These are phyloP conservation scores for Rhamnusium bicolor DNA, from an alignment of 2,888 invertebrate species.

Conservation along the genomic window DNA sequence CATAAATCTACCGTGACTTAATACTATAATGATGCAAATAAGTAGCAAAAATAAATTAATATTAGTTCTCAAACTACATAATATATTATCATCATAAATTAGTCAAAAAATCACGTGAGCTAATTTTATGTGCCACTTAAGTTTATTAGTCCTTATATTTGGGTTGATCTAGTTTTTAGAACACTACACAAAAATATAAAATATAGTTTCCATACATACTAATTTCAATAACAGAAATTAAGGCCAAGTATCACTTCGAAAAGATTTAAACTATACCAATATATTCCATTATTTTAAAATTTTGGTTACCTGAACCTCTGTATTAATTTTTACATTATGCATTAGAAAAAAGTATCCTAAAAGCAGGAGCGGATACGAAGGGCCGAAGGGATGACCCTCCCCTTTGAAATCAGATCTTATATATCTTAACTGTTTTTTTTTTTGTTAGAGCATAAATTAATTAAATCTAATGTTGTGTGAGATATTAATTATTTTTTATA, in stretches of 20 bases:
- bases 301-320: too few relatives aligned
- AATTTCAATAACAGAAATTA: neutral
- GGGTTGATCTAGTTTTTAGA: neutral
- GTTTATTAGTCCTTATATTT: slow-evolving; percentile 1
- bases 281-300: neutral
- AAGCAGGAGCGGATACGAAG: too few relatives aligned
- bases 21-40: neutral
- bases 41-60: slow-evolving; percentile 16
- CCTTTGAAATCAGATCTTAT: too few relatives aligned
- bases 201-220: neutral
- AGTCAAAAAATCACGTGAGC: neutral
- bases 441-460: too few relatives aligned
- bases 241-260: slow-evolving; percentile 17
- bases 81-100: slow-evolving; percentile 8
- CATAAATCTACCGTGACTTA: slow-evolving; percentile 1
- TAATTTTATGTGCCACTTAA: neutral
- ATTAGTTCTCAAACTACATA: neutral
- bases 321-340: too few relatives aligned
- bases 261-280: slow-evolving; percentile 21
- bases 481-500: too few relatives aligned
- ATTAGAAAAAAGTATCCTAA: too few relatives aligned
- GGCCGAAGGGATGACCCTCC: too few relatives aligned
- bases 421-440: too few relatives aligned
- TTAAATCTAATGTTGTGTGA: too few relatives aligned
- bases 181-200: neutral